Evolutionary conservation across 2,113 vertebrate species (phyloP).

Genomic region (Alligator sinensis): DNA sequence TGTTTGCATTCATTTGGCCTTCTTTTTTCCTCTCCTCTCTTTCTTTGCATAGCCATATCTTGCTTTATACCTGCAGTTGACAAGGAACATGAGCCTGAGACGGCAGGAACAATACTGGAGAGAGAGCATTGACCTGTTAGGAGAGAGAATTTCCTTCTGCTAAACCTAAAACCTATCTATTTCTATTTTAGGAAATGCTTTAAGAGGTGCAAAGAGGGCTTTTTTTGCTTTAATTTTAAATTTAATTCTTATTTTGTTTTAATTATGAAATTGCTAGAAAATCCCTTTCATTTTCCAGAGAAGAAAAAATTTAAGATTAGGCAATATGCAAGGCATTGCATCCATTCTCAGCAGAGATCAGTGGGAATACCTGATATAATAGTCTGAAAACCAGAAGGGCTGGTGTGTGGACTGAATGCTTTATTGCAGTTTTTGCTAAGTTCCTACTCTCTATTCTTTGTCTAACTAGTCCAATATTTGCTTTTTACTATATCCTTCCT

Average conservation of each 20-base stretch:
- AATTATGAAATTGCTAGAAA: background rate
- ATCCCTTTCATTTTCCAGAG: slow-evolving; percentile 9
- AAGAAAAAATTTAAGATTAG: slow-evolving; percentile 17
- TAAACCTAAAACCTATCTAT: background rate
- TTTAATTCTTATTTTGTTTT: background rate
- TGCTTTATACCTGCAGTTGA: background rate
- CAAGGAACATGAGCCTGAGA: background rate
- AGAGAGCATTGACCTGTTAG: background rate
- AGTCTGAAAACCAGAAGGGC: background rate
- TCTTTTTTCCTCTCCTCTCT: background rate
- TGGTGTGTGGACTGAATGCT: background rate
- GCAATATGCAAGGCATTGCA: background rate
- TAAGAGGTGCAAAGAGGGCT: background rate
- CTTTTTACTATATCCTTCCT: background rate
- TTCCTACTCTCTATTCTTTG: background rate
- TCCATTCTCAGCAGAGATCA: background rate
- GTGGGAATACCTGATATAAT: background rate
- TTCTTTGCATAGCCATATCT: background rate
- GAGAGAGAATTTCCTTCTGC: background rate
- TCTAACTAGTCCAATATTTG: background rate
- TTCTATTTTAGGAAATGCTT: background rate
- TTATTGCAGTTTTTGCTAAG: background rate
- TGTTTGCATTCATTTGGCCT: background rate
- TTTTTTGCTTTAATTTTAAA: background rate
- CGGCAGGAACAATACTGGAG: background rate